A percentile compares a stretch with the other conserved stretches of the same genome.
phyloP scores from a whole-genome alignment of 2,888 invertebrate genomes.

The Anthophora plumipes region DNA sequence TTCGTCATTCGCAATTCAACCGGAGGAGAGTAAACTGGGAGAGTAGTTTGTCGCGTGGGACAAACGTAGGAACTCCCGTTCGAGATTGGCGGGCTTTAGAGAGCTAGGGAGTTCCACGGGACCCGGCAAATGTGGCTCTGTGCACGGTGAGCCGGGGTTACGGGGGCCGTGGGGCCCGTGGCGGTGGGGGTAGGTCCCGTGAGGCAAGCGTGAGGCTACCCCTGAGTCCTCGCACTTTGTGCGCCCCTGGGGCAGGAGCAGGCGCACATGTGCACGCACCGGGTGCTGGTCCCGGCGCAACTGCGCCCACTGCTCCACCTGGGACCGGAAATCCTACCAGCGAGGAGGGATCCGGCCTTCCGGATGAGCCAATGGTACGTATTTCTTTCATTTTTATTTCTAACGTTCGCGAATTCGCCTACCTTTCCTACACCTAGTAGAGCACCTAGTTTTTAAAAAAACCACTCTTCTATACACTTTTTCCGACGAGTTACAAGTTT shows the following conservation, averaged over 20 bases:
- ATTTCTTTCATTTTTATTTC: neutral
- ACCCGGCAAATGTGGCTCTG: slow-evolving; percentile 84
- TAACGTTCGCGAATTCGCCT: too few species aligned
- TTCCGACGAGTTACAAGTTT: too few species aligned
- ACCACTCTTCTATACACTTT: too few species aligned
- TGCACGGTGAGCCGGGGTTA: slow-evolving; percentile 82
- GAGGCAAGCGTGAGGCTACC: slow-evolving; percentile 77
- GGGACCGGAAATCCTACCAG: slow-evolving; percentile 48
- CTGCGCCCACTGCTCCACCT: slow-evolving; percentile 54
- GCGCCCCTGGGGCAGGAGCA: slow-evolving; percentile 68
- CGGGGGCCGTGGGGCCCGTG: slow-evolving; percentile 80
- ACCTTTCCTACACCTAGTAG: too few species aligned
- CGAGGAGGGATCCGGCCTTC: slow-evolving; percentile 70
- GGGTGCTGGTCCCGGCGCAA: slow-evolving; percentile 47
- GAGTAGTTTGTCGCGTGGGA: neutral
- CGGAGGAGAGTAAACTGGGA: too few species aligned
- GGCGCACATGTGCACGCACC: slow-evolving; percentile 73
- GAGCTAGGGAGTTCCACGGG: slow-evolving; percentile 60
- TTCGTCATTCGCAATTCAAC: too few species aligned
- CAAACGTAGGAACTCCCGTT: slow-evolving; percentile 10
- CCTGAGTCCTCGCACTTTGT: slow-evolving; percentile 78
- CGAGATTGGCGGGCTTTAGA: slow-evolving; percentile 52
- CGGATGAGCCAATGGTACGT: slow-evolving; percentile 79
- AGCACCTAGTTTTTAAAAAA: too few species aligned
- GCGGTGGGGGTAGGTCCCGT: slow-evolving; percentile 70